Evolutionary conservation across 2,888 invertebrate genomes (phyloP), one percentile per base, ranked within the genome.

Genomic region (Spisula solida): DNA sequence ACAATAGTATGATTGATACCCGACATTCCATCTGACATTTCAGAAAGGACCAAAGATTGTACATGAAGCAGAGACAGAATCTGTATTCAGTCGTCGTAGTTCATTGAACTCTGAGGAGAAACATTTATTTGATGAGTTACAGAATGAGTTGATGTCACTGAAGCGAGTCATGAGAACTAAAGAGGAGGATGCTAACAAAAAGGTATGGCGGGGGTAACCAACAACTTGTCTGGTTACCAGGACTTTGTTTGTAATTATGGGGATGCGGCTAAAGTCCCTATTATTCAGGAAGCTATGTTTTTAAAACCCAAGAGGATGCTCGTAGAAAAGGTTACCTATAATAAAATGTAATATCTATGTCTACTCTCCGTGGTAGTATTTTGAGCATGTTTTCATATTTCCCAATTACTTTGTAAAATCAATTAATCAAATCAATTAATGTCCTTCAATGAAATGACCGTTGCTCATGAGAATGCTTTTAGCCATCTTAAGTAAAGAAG

Each of bases 41-140:
- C 88, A 95, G 94, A 92, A 93, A 60, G 91, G 92, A 16, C 93
- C 94, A 48, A 92, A 94, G 89, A 94, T 95, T 41, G 94, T 95
- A 10, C 94, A 95, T 82, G 93, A 93, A 14, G 93, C 94, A 2
- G 95, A 95, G 25, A 92, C 93, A 18, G 93, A 92, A 25, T 94
- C 93, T 0, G 95, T 94, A 34, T 91, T 91, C 87, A 91, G 90
- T 75, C 88, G 94, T 31, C 88, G 94, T 20, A 95, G 95, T 8
- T 95, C 95, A 0, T 93, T 96, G 86, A 95, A 95, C 86, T 94
- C 94, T 0, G 96, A 96, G 48, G 96, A 96, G 90, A 96, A 95
- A 83, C 94, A 91, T 60, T 89, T 96, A 87, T 96, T 95, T 93
- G 96, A 96, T 86, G 96, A 96, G 85, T 93, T 96, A n/a, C 96